A percentile compares a stretch with the other conserved stretches of the same genome.
These are phyloP conservation scores for Boleophthalmus pectinirostris DNA, from an alignment of 2,113 vertebrate species.

Conservation along the genomic window DNA sequence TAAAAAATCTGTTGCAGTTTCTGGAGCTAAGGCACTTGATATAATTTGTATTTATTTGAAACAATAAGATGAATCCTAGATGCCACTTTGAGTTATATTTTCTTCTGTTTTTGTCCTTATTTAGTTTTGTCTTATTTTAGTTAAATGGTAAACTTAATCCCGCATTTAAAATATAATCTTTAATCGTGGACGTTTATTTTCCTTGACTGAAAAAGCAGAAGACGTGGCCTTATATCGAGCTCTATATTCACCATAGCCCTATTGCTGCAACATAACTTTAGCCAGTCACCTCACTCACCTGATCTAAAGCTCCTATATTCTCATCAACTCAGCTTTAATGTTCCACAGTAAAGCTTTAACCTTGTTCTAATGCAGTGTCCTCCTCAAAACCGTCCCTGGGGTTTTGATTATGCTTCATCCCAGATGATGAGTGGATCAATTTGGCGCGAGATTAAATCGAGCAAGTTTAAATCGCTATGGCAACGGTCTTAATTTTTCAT, in stretches of 20 bases:
- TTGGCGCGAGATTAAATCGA: too few relatives aligned
- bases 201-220: background rate
- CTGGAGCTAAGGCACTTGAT: background rate
- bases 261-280: conserved; percentile 3
- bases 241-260: background rate
- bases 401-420: too few relatives aligned
- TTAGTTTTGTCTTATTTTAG: too few relatives aligned
- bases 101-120: background rate
- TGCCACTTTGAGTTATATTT: background rate
- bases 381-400: too few relatives aligned
- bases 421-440: too few relatives aligned
- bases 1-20: background rate
- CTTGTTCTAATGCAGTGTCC: too few relatives aligned
- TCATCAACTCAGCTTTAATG: background rate
- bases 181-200: background rate
- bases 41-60: background rate
- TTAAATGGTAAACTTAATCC: too few relatives aligned
- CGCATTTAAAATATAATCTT: too few relatives aligned
- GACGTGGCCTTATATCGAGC: background rate
- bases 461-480: too few relatives aligned
- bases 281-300: background rate
- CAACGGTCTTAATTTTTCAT: too few relatives aligned
- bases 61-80: background rate
- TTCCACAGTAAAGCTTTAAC: too few relatives aligned
- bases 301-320: background rate